Evolutionary conservation across 2,797 vertebrate species (phyloP).

Genomic region (Rhabdophis nuchalis): DNA sequence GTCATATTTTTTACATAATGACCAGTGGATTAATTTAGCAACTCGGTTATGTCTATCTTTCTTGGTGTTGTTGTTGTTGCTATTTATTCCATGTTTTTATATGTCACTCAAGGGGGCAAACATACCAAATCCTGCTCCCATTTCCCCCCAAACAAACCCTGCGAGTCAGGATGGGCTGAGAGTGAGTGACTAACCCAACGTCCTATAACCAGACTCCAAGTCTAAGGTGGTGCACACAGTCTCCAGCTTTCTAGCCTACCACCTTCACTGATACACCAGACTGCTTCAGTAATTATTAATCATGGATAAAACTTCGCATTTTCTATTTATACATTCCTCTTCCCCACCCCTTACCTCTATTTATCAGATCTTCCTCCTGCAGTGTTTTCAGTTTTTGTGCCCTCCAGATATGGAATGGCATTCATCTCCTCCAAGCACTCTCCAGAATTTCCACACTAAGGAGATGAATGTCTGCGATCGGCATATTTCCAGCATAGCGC

Average conservation of each 20-base stretch:
- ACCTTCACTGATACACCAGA: not conserved
- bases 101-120: no score
- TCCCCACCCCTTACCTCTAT: not conserved
- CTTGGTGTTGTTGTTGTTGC: no score
- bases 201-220: not conserved
- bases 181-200: not conserved
- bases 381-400: not conserved
- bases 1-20: no score
- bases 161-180: not conserved
- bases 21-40: no score
- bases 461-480: not conserved
- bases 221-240: not conserved
- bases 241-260: not conserved
- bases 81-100: no score
- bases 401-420: not conserved
- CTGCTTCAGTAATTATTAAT: not conserved
- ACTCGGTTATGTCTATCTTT: no score
- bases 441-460: not conserved
- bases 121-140: not conserved
- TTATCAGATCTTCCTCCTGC: not conserved
- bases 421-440: not conserved
- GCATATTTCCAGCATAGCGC: not conserved
- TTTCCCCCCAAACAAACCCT: not conserved
- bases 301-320: not conserved
- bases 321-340: not conserved